Percentiles rank a stretch among this genome's conserved stretches.
Conservation (phyloP, 1,140 invertebrate genomes). For the Camponotus vicinus region DNA sequence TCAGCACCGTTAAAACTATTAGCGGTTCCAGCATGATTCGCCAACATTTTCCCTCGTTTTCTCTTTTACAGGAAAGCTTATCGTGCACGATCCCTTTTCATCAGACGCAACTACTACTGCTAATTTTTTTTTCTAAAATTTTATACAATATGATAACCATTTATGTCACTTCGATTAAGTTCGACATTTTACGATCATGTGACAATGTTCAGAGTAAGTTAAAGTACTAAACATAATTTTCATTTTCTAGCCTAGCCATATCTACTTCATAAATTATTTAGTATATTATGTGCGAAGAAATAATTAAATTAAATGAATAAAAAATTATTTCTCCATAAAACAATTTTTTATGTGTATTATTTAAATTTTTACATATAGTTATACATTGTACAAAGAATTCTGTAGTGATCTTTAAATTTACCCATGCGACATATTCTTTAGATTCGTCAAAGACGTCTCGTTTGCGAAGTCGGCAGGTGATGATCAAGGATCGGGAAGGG, state of each 20-base stretch:
- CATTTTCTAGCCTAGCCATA: background rate
- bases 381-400: background rate
- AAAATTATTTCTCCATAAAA: background rate
- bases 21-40: conserved; percentile 74
- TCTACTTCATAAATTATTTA: background rate
- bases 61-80: background rate
- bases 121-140: conserved; percentile 32
- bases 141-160: background rate
- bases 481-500: conserved; percentile 8
- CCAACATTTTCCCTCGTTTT: background rate
- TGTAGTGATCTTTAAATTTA: background rate
- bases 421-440: conserved; percentile 5
- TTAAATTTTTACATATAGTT: background rate
- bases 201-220: conserved; percentile 17
- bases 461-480: conserved; percentile 41
- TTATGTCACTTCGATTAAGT: conserved; percentile 1
- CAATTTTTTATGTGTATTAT: background rate
- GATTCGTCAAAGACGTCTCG: background rate
- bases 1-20: conserved; percentile 75
- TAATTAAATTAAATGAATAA: background rate
- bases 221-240: background rate
- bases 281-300: background rate
- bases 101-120: background rate
- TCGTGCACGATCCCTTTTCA: background rate
- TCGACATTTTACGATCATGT: background rate